phyloP scores from a whole-genome alignment of 2,888 invertebrate species.

The Amphipoea lucens region DNA sequence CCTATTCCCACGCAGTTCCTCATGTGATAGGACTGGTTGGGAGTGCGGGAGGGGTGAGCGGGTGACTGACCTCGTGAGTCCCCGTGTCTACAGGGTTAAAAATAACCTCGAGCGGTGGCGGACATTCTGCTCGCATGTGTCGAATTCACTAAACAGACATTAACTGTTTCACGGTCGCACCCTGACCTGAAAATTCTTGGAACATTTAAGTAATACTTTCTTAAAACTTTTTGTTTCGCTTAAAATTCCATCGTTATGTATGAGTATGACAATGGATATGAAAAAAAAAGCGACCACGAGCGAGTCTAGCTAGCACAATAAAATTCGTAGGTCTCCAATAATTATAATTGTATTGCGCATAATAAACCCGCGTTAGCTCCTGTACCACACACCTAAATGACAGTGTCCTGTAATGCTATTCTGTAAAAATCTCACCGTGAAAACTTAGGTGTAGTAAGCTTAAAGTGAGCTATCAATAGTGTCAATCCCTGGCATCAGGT shows the following conservation, averaged over 20 bases:
- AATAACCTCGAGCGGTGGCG: constrained; percentile 87
- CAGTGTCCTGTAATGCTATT: no score
- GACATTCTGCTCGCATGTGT: constrained; percentile 90
- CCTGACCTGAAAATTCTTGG: constrained; percentile 86
- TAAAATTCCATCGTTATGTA: constrained; percentile 14
- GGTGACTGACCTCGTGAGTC: constrained; percentile 90
- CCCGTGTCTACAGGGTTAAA: constrained; percentile 89
- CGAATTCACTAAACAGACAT: constrained; percentile 89
- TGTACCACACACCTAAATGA: background rate
- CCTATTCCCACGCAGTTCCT: constrained; percentile 89
- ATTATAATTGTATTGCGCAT: background rate
- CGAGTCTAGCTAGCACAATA: background rate
- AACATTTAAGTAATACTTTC: constrained; percentile 69
- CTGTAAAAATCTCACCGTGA: no score
- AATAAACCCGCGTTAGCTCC: background rate
- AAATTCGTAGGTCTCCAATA: background rate
- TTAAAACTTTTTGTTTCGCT: constrained; percentile 28
- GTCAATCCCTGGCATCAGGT: no score
- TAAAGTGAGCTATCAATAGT: no score
- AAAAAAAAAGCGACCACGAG: background rate
- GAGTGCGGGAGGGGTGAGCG: constrained; percentile 85
- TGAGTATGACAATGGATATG: background rate
- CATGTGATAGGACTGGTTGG: constrained; percentile 88
- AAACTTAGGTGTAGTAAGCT: no score
- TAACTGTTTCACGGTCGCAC: constrained; percentile 89